Conservation (phyloP, 2,113 vertebrate species). For the Acrocephalus arundinaceus region DNA sequence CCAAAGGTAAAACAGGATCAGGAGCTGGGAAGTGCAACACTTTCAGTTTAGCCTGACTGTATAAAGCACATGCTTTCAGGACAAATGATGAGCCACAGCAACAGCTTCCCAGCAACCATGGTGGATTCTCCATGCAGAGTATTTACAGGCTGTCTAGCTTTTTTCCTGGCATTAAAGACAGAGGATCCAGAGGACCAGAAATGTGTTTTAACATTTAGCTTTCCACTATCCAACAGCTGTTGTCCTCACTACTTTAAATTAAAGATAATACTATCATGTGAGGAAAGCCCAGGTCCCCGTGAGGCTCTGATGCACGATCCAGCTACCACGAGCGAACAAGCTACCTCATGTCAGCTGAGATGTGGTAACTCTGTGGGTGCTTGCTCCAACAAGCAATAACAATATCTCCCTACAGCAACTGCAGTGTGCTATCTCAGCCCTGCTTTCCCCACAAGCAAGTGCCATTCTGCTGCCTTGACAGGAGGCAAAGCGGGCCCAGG, state of each 20-base stretch:
- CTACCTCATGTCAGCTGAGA: not conserved
- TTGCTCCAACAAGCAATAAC: conserved; percentile 23
- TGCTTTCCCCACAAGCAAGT: not conserved
- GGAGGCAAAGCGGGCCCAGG: not conserved
- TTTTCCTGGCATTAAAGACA: not conserved
- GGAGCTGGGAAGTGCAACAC: not conserved
- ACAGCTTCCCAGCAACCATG: not conserved
- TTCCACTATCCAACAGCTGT: not conserved
- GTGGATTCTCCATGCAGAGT: not conserved
- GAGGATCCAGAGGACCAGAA: not conserved
- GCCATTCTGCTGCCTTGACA: not conserved
- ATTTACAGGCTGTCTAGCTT: not conserved
- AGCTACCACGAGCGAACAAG: not conserved
- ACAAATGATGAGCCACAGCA: not conserved
- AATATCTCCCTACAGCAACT: conserved; percentile 14
- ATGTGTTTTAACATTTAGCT: not conserved
- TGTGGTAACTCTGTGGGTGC: not conserved
- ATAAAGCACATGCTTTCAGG: not conserved
- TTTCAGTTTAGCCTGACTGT: not conserved
- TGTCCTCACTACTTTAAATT: not conserved
- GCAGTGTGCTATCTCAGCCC: not conserved
- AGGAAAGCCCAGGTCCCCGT: not conserved
- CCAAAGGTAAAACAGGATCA: not conserved
- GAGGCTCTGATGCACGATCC: not conserved
- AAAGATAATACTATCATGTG: not conserved